Evolutionary conservation across 2,888 invertebrate species (phyloP).

Genomic region (Alloplasta piceator): DNA sequence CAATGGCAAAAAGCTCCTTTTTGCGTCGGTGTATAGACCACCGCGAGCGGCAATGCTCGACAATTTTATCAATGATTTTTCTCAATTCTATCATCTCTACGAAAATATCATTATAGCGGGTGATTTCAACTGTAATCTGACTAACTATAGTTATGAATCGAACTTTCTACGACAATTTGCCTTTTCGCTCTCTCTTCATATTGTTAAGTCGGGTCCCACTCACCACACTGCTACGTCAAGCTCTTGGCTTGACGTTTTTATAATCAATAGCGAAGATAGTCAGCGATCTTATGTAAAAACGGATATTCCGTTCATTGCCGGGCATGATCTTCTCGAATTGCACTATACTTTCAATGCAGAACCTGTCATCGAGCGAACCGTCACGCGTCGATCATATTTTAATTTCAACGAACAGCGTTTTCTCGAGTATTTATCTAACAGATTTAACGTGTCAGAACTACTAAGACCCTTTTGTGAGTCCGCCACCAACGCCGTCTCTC

Average conservation of each 20-base stretch:
- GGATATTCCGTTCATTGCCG: constrained; percentile 25
- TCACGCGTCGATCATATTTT: neutral
- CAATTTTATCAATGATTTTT: no score
- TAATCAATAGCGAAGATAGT: constrained; percentile 2
- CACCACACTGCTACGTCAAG: neutral
- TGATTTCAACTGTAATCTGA: no score
- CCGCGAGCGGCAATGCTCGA: no score
- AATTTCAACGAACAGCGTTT: neutral
- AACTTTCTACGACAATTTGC: neutral
- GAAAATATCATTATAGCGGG: no score
- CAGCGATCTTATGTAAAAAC: neutral
- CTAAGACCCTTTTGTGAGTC: no score
- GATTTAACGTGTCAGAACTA: no score
- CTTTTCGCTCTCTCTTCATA: neutral
- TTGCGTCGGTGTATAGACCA: no score
- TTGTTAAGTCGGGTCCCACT: neutral
- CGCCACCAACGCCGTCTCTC: no score
- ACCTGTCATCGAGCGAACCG: neutral
- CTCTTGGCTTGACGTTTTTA: constrained; percentile 2
- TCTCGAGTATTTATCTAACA: no score
- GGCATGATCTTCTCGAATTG: constrained; percentile 27
- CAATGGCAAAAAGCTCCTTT: neutral
- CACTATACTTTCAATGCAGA: neutral
- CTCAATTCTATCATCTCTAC: no score
- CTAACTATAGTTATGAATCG: neutral